Evolutionary conservation across 2,113 vertebrate species (phyloP).

Genomic region (Hippotragus niger): DNA sequence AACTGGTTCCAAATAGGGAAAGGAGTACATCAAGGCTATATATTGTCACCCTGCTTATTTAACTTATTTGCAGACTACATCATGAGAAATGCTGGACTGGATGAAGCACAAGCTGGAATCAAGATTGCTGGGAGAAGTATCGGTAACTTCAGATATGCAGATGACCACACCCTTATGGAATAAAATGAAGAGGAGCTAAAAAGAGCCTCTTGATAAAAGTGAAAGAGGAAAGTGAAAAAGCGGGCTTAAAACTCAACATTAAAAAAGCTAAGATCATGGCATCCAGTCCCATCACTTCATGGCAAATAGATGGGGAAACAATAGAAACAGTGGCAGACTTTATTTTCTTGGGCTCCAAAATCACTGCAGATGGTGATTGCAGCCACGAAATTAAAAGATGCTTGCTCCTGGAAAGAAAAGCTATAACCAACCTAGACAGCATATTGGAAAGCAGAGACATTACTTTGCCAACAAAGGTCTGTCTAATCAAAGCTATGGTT

Average conservation of each 20-base stretch:
- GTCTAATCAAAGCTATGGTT: not conserved
- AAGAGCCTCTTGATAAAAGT: not conserved
- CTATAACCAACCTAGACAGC: not conserved
- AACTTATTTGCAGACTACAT: not conserved
- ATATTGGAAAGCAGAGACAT: not conserved
- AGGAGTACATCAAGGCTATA: not conserved
- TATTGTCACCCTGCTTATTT: not conserved
- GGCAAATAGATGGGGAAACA: not conserved
- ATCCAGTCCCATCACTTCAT: not conserved
- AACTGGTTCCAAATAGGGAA: not conserved
- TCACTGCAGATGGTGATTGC: not conserved
- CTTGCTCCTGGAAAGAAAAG: not conserved
- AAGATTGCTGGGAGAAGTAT: not conserved
- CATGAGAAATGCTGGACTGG: not conserved
- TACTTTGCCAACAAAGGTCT: not conserved
- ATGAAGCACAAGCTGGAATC: not conserved
- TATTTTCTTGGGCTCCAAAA: not conserved
- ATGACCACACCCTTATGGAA: not conserved
- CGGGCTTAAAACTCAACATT: not conserved
- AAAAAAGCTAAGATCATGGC: not conserved
- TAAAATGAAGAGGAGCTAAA: not conserved
- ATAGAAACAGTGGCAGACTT: not conserved
- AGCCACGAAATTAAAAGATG: not conserved
- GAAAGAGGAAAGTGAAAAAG: not conserved
- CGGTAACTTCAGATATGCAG: not conserved